Evolutionary conservation across 2,888 invertebrate genomes (phyloP).

Genomic region (Ormyrus nitidulus): DNA sequence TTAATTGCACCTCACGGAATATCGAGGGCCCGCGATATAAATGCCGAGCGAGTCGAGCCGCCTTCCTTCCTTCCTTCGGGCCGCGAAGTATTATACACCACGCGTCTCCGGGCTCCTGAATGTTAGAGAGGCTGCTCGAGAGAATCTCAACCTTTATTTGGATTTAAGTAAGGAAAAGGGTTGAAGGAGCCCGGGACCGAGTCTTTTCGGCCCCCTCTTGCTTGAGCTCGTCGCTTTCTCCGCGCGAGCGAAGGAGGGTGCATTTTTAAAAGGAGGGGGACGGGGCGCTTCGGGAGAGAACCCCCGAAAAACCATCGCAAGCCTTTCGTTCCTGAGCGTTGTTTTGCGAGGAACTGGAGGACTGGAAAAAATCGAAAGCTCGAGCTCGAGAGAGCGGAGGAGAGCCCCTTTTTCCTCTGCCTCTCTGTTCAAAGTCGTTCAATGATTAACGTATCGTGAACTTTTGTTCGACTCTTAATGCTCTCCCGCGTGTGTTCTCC

Average conservation of each 20-base stretch:
- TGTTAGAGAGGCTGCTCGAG: conserved; percentile 28
- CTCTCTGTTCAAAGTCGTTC: conserved; percentile 38
- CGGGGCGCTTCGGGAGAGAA: conserved; percentile 12
- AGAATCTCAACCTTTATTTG: conserved; percentile 73
- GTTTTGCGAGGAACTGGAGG: conserved; percentile 44
- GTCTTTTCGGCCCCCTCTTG: conserved; percentile 48
- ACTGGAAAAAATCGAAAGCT: conserved; percentile 48
- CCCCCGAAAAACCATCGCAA: conserved; percentile 40
- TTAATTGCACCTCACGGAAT: conserved; percentile 28
- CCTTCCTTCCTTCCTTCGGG: background rate
- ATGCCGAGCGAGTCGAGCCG: conserved; percentile 1
- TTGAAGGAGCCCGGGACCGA: conserved; percentile 60
- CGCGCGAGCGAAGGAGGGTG: conserved; percentile 48
- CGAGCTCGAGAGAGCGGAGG: conserved; percentile 27
- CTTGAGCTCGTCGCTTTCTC: conserved; percentile 8
- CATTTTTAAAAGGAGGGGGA: conserved; percentile 58
- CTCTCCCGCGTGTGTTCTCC: too few species aligned
- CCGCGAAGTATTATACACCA: background rate
- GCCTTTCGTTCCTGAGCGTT: conserved; percentile 33
- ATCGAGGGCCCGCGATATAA: conserved; percentile 34
- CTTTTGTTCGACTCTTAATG: conserved; percentile 29
- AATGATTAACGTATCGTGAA: conserved; percentile 54
- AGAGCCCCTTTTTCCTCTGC: background rate
- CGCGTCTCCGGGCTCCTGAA: conserved; percentile 14
- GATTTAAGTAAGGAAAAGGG: conserved; percentile 71